Evolutionary conservation across 2,113 vertebrate species (phyloP).

Genomic region (Corydoras maculifer): DNA sequence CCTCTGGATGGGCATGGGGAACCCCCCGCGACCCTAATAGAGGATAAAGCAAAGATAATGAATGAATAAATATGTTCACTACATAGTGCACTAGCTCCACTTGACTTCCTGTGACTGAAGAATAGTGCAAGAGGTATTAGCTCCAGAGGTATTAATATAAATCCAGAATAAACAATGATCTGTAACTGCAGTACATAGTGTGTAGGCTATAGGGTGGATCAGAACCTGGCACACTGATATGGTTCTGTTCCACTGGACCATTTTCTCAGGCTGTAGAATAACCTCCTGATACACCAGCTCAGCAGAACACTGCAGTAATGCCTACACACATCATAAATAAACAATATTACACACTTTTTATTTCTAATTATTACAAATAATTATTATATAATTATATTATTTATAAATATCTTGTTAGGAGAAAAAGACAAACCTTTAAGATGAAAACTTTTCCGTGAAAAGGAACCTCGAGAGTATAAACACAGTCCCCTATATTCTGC

Average conservation of each 20-base stretch:
- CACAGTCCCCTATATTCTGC: conserved; percentile 83
- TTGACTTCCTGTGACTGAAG: no score
- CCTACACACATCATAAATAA: conserved; percentile 53
- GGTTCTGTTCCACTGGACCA: conserved; percentile 92
- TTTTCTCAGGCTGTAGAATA: conserved; percentile 91
- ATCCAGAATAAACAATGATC: no score
- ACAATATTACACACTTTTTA: background rate
- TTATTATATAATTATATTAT: background rate
- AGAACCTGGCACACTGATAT: conserved; percentile 86
- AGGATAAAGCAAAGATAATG: no score
- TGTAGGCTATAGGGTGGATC: background rate
- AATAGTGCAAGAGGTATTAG: no score
- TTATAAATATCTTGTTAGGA: background rate
- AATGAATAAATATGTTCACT: no score
- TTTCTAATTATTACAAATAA: background rate
- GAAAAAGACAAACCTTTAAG: conserved; percentile 76
- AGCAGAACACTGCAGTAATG: conserved; percentile 84
- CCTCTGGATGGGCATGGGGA: no score
- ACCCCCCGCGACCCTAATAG: no score
- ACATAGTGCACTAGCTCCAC: no score
- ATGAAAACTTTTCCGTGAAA: conserved; percentile 93
- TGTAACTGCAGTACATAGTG: no score
- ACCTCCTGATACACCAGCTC: conserved; percentile 93
- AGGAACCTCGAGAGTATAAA: conserved; percentile 88
- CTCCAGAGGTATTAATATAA: no score